Base-by-base conservation (phyloP, 2,888 invertebrate genomes). In the Synergus umbraculus region DNA sequence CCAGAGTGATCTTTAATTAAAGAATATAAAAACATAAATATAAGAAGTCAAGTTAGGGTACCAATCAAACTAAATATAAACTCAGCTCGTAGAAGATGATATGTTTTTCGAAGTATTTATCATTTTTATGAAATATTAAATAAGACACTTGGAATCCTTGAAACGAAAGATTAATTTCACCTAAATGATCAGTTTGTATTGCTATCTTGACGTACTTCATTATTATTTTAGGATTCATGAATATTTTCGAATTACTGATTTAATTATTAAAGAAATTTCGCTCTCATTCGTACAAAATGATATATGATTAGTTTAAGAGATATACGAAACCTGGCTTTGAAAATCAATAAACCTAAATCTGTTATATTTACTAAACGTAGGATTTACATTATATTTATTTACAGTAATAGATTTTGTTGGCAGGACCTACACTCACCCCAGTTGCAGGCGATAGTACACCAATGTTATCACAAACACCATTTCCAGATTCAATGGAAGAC, bases 351-450 rank as follows among this genome's bases (percentile, higher is more conserved):
- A 54, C 37, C 54, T 46, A 29, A n/a, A 46, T 43, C 13, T 22
- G 15, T 29, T 46, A 37, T 37, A 13, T 37, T n/a, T 12, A 78
- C 2, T 37, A 66, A 66, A 43, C 22, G 41, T 13, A 54, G 15
- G 43, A 22, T 22, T n/a, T 46, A 41, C 46, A 46, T 77, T 77
- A 63, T 64, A 65, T 65, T 77, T 78, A 58, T 73, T 41, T 60
- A 69, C 22, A 63, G 12, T 15, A 13, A 29, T 83, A 49, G 49
- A 46, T 78, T 63, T 46, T 81, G 49, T 82, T 73, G 29, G 76
- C 79, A 91, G 91, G 91, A 67, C 92, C 92, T 9, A 92, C 88
- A 81, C 79, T 92, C 29, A 88, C 88, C 5, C 88, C 88, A 18
- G 88, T 81, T 22, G 78, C 81, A 29, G 54, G 60, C 0, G 76